Percentiles rank a stretch among this genome's conserved stretches.
Conservation (phyloP, 2,113 vertebrate genomes). For the Odontophorus gujanensis region DNA sequence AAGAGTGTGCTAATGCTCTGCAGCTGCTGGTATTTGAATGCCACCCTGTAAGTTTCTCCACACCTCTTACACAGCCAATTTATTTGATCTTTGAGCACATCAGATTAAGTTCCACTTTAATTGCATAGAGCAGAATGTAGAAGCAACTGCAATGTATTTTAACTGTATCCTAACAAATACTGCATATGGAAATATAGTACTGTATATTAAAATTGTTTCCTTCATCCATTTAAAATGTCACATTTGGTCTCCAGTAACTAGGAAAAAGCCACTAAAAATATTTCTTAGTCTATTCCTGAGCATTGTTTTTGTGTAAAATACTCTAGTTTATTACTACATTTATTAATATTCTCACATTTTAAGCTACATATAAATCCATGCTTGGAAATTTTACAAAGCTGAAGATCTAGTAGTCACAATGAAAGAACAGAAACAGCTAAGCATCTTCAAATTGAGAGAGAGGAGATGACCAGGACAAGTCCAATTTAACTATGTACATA, state of each 20-base stretch:
- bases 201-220: background rate
- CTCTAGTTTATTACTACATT: conserved; percentile 22
- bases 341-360: conserved; percentile 15
- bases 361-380: conserved; percentile 61
- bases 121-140: conserved; percentile 47
- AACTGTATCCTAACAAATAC: conserved; percentile 17
- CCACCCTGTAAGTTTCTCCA: background rate
- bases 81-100: background rate
- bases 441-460: conserved; percentile 26
- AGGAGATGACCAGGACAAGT: conserved; percentile 36
- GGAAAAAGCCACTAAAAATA: conserved; percentile 9
- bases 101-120: background rate
- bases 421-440: conserved; percentile 27
- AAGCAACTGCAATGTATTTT: conserved; percentile 11
- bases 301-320: conserved; percentile 49
- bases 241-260: conserved; percentile 40
- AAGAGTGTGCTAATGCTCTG: conserved; percentile 12
- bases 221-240: conserved; percentile 10
- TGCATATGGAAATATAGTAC: background rate
- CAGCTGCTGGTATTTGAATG: conserved; percentile 43
- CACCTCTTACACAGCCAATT: background rate
- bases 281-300: conserved; percentile 63
- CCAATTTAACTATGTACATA: conserved; percentile 46
- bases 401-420: conserved; percentile 38
- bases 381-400: conserved; percentile 53